phyloP scores from a whole-genome alignment of 2,888 invertebrate genomes.

The Acronicta psi region DNA sequence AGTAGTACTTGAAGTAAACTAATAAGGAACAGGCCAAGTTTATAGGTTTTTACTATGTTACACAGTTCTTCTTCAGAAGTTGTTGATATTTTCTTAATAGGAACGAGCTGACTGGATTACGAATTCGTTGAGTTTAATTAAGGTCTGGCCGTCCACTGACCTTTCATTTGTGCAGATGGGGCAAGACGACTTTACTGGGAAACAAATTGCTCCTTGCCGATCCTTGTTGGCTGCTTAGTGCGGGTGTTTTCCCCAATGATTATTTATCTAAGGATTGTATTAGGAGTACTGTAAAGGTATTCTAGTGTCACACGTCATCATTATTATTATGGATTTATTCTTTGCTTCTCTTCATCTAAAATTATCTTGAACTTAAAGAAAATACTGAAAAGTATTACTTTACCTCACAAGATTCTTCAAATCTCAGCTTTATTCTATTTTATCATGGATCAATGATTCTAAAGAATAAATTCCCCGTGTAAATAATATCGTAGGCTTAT shows the following conservation, averaged over 20 bases:
- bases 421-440: slow-evolving; percentile 58
- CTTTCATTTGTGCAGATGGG: slow-evolving; percentile 85
- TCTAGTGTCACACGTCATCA: background rate
- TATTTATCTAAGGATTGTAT: slow-evolving; percentile 47
- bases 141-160: slow-evolving; percentile 77
- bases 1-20: slow-evolving; percentile 48
- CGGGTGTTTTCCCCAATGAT: slow-evolving; percentile 56
- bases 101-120: slow-evolving; percentile 67
- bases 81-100: slow-evolving; percentile 58
- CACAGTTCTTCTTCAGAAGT: slow-evolving; percentile 45
- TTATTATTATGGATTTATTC: no score
- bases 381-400: slow-evolving; percentile 29
- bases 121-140: slow-evolving; percentile 84
- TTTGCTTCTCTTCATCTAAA: no score
- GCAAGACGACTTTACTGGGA: slow-evolving; percentile 80
- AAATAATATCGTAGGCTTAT: slow-evolving; percentile 79
- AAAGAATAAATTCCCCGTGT: slow-evolving; percentile 68
- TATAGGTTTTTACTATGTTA: slow-evolving; percentile 48
- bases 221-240: slow-evolving; percentile 70
- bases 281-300: slow-evolving; percentile 6
- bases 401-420: slow-evolving; percentile 59
- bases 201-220: slow-evolving; percentile 77
- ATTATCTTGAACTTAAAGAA: slow-evolving; percentile 29
- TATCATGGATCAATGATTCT: slow-evolving; percentile 45
- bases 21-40: slow-evolving; percentile 52